phyloP scores from a whole-genome alignment of 2,888 invertebrate genomes.

The Halocaridina rubra region DNA sequence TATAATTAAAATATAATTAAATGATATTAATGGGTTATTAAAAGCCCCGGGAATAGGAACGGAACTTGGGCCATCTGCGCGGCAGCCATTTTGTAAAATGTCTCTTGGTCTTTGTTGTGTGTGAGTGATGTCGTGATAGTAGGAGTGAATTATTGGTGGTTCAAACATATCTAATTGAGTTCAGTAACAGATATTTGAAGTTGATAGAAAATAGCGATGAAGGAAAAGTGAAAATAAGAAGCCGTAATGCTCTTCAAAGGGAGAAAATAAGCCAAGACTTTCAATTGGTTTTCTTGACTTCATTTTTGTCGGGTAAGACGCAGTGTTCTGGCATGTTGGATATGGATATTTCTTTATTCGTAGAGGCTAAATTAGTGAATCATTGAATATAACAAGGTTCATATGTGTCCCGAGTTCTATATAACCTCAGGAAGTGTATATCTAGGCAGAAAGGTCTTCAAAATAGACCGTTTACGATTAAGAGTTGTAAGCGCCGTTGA shows the following conservation, averaged over 20 bases:
- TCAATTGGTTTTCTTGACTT: conserved; percentile 37
- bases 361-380: neutral
- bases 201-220: conserved; percentile 45
- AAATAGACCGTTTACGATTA: conserved; percentile 40
- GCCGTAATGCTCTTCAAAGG: neutral
- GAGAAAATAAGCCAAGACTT: conserved; percentile 45
- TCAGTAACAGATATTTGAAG: conserved; percentile 13
- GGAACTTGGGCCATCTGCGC: conserved; percentile 18
- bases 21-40: neutral
- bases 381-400: conserved; percentile 38
- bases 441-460: conserved; percentile 17
- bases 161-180: conserved; percentile 28
- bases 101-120: conserved; percentile 55
- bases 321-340: conserved; percentile 12
- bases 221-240: neutral
- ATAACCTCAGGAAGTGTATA: neutral
- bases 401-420: neutral
- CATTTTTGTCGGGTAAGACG: conserved; percentile 40
- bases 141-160: conserved; percentile 51
- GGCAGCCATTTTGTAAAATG: conserved; percentile 57
- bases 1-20: neutral
- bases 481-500: conserved; percentile 10
- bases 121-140: conserved; percentile 51
- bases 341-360: conserved; percentile 12
- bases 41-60: neutral